Conservation (phyloP, 1,140 invertebrate genomes). For the Mercenaria mercenaria region DNA sequence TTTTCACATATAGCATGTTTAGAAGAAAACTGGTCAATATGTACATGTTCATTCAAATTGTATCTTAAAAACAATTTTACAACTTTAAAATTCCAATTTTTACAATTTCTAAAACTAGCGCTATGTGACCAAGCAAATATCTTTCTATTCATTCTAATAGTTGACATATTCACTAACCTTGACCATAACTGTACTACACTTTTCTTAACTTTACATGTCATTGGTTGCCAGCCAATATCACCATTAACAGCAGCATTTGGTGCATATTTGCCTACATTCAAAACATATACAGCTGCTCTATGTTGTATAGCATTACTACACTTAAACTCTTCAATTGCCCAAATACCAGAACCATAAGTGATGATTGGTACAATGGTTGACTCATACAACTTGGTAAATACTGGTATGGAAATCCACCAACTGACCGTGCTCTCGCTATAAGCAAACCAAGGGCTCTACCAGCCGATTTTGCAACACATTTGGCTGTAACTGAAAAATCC, state of each 20-base stretch:
- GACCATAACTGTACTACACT: background rate
- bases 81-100: background rate
- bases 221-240: slow-evolving; percentile 49
- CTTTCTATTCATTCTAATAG: background rate
- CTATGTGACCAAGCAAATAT: background rate
- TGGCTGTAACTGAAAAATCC: too few relatives aligned
- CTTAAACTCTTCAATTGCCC: slow-evolving; percentile 22
- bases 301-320: slow-evolving; percentile 11
- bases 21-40: background rate
- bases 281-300: slow-evolving; percentile 42
- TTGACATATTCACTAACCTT: background rate
- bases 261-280: slow-evolving; percentile 33
- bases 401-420: background rate
- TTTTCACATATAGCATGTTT: background rate
- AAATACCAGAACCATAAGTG: slow-evolving; percentile 49
- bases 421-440: background rate
- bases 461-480: too few relatives aligned
- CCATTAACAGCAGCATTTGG: slow-evolving; percentile 42
- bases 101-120: background rate
- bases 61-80: background rate
- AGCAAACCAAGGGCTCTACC: too few relatives aligned
- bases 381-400: slow-evolving; percentile 21
- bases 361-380: slow-evolving; percentile 26
- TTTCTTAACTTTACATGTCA: background rate
- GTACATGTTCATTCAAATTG: background rate